Base-by-base conservation (phyloP, 2,888 invertebrate species). In the Aphodius sticticus region DNA sequence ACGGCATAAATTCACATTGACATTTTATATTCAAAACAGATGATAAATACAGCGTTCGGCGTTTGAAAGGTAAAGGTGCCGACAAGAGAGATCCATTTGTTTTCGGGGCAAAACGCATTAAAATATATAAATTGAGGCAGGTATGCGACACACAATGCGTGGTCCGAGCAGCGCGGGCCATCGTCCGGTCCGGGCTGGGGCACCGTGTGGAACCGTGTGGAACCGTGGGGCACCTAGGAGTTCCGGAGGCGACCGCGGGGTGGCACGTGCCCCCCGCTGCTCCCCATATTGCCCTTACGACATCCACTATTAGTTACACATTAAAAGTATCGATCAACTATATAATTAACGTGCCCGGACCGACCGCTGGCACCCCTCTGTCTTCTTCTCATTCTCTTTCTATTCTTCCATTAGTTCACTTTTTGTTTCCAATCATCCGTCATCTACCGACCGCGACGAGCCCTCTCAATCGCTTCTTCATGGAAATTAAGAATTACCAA, bases 81-180 rank as follows among this genome's bases (percentile, higher is more conserved):
- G 88, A 87, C 88, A 87, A 87, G 86, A 86, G 87, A 84, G 86
- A 85, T 86, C 86, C 89, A 89, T 89, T 89, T 89, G 89, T 89
- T 89, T 89, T 88, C 87, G 87, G 87, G 87, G 87, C 85, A 86
- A 88, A 89, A 88, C 88, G 87, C 87, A 89, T 89, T 88, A 88
- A 88, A 89, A 88, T 89, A 53, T 53, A 88, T 88, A 88, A 88
- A 88, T 88, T 87, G 88, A 88, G 85, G 85, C 88, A 88, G 88
- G 88, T 88, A 88, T 86, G 87, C 86, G 88, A 88, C 88, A 89
- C 88, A 89, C 89, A 88, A 89, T 88, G 86, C 87, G 87, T 85
- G 87, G 87, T 87, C 87, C 86, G 84, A 26, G 26, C 53, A 84
- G 82, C 82, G 83, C 83, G 83, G 82, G 82, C 81, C 81, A 79